These are phyloP conservation scores for Actias luna DNA, from an alignment of 2,888 invertebrate genomes.

Conservation along the genomic window DNA sequence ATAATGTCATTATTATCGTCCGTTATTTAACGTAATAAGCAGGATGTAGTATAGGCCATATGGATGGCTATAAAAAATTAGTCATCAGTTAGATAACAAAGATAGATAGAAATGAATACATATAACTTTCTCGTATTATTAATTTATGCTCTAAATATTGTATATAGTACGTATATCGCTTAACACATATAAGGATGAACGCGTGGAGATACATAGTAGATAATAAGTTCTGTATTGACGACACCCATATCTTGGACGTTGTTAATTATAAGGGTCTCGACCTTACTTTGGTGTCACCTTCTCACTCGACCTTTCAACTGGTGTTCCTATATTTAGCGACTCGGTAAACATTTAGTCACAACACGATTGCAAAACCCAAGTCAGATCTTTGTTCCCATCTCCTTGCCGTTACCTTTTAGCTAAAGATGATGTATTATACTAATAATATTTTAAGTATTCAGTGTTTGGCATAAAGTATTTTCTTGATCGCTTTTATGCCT, in stretches of 20 bases:
- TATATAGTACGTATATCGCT: neutral
- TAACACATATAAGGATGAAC: neutral
- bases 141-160: neutral
- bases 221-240: constrained; percentile 4
- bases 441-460: neutral
- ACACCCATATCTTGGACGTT: constrained; percentile 16
- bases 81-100: too few species aligned
- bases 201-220: neutral
- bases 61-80: neutral
- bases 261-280: constrained; percentile 28
- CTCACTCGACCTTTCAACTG: constrained; percentile 21
- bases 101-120: neutral
- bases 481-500: neutral
- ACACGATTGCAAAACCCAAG: neutral
- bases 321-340: constrained; percentile 23
- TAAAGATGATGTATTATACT: constrained; percentile 3
- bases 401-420: neutral
- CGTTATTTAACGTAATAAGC: neutral
- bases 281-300: constrained; percentile 33
- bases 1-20: neutral
- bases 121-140: neutral
- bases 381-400: neutral
- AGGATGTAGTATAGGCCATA: neutral
- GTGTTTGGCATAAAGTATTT: neutral
- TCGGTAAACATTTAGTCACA: constrained; percentile 14